Evolutionary conservation across 2,113 vertebrate species (phyloP).

Genomic region (Myotis davidii): DNA sequence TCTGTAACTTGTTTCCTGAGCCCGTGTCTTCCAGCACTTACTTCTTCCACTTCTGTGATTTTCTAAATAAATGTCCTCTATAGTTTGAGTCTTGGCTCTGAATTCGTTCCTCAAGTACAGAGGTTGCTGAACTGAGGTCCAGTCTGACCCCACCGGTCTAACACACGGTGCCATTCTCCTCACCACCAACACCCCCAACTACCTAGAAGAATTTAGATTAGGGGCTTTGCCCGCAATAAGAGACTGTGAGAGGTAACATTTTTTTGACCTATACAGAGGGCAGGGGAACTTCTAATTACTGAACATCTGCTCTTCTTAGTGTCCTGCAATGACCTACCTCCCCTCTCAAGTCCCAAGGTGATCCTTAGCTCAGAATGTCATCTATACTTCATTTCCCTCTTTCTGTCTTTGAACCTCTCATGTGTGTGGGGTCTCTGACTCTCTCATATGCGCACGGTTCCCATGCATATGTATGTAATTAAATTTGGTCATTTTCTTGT

Average conservation of each 20-base stretch:
- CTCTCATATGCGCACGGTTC: not conserved
- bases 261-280: not conserved
- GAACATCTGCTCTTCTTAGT: not conserved
- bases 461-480: not conserved
- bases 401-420: not conserved
- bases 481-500: not conserved
- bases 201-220: not conserved
- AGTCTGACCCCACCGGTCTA: not conserved
- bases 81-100: not conserved
- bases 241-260: not conserved
- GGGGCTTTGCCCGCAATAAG: not conserved
- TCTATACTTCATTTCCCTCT: not conserved
- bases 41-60: not conserved
- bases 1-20: too few relatives aligned
- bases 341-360: not conserved
- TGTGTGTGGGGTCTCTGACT: not conserved
- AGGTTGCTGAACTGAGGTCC: not conserved
- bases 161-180: not conserved
- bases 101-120: not conserved
- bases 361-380: not conserved
- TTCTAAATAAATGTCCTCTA: not conserved
- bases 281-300: not conserved
- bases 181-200: not conserved
- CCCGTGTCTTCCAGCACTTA: too few relatives aligned
- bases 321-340: not conserved